Evolutionary conservation across 2,113 vertebrate species (phyloP).

Genomic region (Equus quagga): DNA sequence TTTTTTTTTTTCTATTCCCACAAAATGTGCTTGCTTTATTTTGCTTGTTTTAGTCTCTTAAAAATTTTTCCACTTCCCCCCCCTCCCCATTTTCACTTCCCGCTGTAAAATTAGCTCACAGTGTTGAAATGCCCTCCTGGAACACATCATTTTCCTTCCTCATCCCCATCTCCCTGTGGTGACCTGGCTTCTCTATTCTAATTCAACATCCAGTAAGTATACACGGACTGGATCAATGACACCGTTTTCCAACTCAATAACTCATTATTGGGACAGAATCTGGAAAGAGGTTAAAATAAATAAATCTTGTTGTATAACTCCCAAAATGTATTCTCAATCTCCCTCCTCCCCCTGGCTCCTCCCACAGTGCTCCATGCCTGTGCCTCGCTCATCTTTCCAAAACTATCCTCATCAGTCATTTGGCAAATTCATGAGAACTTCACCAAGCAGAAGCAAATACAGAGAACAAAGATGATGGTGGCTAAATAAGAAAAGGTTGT

Average conservation of each 20-base stretch:
- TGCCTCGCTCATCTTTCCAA: neutral
- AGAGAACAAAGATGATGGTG: neutral
- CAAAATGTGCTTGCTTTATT: neutral
- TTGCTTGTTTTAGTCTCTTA: neutral
- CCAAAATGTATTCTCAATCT: neutral
- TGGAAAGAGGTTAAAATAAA: constrained; percentile 23
- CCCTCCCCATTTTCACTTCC: constrained; percentile 84
- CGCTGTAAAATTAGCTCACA: constrained; percentile 73
- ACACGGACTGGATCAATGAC: neutral
- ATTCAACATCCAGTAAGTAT: neutral
- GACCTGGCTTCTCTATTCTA: constrained; percentile 62
- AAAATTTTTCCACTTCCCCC: neutral
- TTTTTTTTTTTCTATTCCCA: neutral
- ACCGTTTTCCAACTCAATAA: constrained; percentile 37
- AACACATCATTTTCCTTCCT: constrained; percentile 77
- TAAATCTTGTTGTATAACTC: neutral
- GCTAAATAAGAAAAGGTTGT: constrained; percentile 1
- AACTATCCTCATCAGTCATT: neutral
- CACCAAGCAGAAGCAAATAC: neutral
- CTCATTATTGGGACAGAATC: neutral
- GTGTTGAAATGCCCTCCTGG: constrained; percentile 81
- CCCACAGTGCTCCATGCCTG: neutral
- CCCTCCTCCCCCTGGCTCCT: neutral
- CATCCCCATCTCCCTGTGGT: constrained; percentile 52
- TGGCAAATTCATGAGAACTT: neutral